phyloP scores from a whole-genome alignment of 2,888 invertebrate species.

The Atrina japonica region DNA sequence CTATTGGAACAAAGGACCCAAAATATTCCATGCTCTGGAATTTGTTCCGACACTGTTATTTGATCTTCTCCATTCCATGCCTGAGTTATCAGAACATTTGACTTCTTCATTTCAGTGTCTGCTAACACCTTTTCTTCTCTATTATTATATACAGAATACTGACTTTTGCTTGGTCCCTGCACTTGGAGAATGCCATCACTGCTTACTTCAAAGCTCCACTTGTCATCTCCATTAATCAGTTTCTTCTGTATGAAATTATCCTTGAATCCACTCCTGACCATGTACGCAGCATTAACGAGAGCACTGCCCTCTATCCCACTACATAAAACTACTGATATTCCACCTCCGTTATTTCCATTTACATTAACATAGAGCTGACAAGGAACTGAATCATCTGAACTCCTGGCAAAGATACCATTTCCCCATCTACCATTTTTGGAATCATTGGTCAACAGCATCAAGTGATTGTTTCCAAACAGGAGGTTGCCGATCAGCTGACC shows the following conservation, averaged over 20 bases:
- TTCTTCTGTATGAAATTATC: slow-evolving; percentile 52
- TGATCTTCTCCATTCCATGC: slow-evolving; percentile 47
- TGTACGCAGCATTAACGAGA: slow-evolving; percentile 49
- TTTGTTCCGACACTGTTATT: slow-evolving; percentile 37
- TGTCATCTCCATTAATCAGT: slow-evolving; percentile 61
- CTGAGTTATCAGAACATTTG: slow-evolving; percentile 54
- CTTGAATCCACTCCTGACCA: slow-evolving; percentile 60
- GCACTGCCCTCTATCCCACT: slow-evolving; percentile 47
- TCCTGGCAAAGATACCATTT: slow-evolving; percentile 55
- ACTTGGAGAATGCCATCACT: slow-evolving; percentile 43
- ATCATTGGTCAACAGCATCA: slow-evolving; percentile 62
- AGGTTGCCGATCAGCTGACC: slow-evolving; percentile 58
- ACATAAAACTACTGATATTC: slow-evolving; percentile 59
- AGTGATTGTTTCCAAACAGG: slow-evolving; percentile 64
- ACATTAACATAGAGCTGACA: slow-evolving; percentile 52
- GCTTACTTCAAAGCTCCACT: slow-evolving; percentile 55
- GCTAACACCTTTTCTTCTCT: slow-evolving; percentile 33
- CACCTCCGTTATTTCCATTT: slow-evolving; percentile 53
- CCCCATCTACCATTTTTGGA: slow-evolving; percentile 53
- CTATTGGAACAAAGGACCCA: slow-evolving; percentile 68
- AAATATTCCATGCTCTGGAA: slow-evolving; percentile 44
- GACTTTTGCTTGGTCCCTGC: slow-evolving; percentile 46
- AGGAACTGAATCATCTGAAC: slow-evolving; percentile 15
- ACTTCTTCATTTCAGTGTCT: slow-evolving; percentile 15
- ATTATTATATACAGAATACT: slow-evolving; percentile 64